phyloP scores from a whole-genome alignment of 2,113 vertebrate species.

The Pagrus major region DNA sequence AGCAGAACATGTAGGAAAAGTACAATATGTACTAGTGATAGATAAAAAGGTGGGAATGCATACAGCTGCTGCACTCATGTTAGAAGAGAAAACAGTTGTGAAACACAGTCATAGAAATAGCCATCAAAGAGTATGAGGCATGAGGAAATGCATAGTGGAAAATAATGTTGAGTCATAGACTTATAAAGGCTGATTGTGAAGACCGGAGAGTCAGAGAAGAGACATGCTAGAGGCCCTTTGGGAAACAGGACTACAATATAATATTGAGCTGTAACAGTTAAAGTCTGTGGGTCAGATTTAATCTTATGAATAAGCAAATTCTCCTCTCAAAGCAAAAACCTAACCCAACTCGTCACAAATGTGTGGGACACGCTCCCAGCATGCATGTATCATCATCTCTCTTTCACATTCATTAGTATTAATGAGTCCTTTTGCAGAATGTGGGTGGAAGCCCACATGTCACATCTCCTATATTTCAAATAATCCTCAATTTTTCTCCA shows the following conservation, averaged over 20 bases:
- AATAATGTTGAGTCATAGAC: slow-evolving; percentile 43
- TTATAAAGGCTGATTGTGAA: background rate
- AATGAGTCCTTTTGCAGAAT: slow-evolving; percentile 11
- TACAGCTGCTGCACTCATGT: slow-evolving; percentile 16
- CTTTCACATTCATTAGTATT: slow-evolving; percentile 2
- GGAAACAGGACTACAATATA: background rate
- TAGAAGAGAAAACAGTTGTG: slow-evolving; percentile 7
- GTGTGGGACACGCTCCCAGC: background rate
- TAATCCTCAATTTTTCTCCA: slow-evolving; percentile 30
- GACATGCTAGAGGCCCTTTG: slow-evolving; percentile 1
- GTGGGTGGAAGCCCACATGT: background rate
- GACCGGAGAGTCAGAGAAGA: background rate
- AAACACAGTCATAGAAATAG: slow-evolving; percentile 17
- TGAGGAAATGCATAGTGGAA: slow-evolving; percentile 37
- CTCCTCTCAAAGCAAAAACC: background rate
- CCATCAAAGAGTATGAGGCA: slow-evolving; percentile 16
- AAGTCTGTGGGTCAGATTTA: background rate
- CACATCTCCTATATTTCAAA: slow-evolving; percentile 21
- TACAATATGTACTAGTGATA: slow-evolving; percentile 30
- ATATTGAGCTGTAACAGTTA: background rate
- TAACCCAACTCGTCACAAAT: background rate
- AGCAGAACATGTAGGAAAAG: slow-evolving; percentile 55
- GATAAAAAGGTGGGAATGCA: slow-evolving; percentile 23
- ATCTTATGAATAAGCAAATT: background rate
- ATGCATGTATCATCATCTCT: background rate